Conservation (phyloP, 2,113 vertebrate species). For the Bothrops jararaca region DNA sequence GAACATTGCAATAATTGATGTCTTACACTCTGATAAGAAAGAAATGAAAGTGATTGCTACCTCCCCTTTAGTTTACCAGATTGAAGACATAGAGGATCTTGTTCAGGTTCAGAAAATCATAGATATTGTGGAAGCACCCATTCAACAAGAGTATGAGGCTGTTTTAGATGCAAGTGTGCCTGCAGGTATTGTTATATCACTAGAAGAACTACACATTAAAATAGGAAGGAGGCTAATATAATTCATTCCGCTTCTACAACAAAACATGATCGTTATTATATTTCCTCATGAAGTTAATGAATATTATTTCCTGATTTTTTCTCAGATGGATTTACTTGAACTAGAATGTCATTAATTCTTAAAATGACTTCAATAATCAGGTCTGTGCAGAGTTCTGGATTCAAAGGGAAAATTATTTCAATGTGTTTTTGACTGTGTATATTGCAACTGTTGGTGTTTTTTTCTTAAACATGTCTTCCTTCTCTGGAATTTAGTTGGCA, state of each 20-base stretch:
- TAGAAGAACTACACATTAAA: not conserved
- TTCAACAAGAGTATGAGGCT: not conserved
- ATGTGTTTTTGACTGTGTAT: not conserved
- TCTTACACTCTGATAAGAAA: slow-evolving; percentile 39
- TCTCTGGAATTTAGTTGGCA: not conserved
- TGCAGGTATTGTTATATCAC: slow-evolving; percentile 44
- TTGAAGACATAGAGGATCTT: not conserved
- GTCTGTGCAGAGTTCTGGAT: not conserved
- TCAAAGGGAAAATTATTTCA: not conserved
- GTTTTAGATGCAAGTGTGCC: not conserved
- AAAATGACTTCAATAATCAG: not conserved
- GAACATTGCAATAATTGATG: slow-evolving; percentile 65
- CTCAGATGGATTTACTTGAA: not conserved
- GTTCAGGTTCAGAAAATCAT: not conserved
- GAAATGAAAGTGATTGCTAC: slow-evolving; percentile 59
- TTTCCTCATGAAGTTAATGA: not conserved
- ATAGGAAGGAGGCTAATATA: not conserved
- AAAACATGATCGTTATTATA: not conserved
- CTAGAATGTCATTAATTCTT: not conserved
- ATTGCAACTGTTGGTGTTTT: not conserved
- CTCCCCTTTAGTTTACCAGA: slow-evolving; percentile 27
- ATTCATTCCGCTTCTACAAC: not conserved
- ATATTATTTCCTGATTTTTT: not conserved
- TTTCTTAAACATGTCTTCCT: not conserved
- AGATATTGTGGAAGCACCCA: slow-evolving; percentile 42